Conservation (phyloP, 2,797 vertebrate species). For the Fundulus diaphanus region DNA sequence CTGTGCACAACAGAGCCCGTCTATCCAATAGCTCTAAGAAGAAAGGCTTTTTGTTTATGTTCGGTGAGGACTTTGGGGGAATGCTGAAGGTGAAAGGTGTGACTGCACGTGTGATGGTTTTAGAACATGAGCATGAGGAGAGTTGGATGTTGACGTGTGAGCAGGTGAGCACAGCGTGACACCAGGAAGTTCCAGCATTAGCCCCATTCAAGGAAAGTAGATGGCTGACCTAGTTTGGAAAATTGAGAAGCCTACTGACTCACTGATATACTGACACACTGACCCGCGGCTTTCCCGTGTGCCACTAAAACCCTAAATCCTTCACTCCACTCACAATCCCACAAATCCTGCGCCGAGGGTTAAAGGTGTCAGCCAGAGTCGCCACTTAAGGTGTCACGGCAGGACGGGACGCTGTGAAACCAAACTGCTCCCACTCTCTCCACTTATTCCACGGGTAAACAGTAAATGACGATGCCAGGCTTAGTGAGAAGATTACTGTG, state of each 20-base stretch:
- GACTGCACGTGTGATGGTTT: conserved; percentile 31
- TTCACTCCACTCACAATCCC: conserved; percentile 77
- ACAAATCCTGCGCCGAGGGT: conserved; percentile 74
- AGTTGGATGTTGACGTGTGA: conserved; percentile 20
- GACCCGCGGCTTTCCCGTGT: conserved; percentile 78
- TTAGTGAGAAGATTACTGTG: neutral
- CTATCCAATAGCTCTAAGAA: neutral
- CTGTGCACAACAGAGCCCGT: neutral
- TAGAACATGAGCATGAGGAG: conserved; percentile 3
- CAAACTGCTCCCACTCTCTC: conserved; percentile 45
- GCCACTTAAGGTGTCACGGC: conserved; percentile 43
- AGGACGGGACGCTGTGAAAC: conserved; percentile 35
- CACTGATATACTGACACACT: conserved; percentile 90
- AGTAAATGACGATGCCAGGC: conserved; percentile 22
- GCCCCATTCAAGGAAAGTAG: conserved; percentile 59
- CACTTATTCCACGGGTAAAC: conserved; percentile 30
- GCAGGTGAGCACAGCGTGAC: conserved; percentile 21
- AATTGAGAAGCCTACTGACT: conserved; percentile 83
- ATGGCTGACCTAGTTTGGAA: conserved; percentile 61
- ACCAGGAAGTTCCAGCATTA: conserved; percentile 50
- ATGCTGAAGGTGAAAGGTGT: neutral
- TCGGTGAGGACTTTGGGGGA: neutral
- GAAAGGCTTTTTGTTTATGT: conserved; percentile 14
- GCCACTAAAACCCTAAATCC: conserved; percentile 81
- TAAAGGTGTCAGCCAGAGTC: conserved; percentile 49